Evolutionary conservation across 2,113 vertebrate species (phyloP), one percentile per base, ranked within the genome.

Genomic region (Stigmatopora argus): DNA sequence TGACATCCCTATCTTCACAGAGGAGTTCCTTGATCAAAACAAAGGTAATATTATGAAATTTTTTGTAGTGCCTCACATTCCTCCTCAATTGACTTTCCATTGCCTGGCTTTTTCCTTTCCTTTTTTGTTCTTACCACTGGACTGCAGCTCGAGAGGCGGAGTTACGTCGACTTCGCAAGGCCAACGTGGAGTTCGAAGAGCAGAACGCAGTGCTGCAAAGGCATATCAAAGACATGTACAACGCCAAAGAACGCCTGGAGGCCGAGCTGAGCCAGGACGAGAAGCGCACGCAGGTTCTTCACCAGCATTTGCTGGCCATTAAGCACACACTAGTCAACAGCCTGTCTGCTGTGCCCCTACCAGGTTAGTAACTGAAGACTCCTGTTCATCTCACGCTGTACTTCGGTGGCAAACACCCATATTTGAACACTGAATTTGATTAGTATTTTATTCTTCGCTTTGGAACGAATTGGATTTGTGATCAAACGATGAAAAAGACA

Each of bases 1-100:
- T 0, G 95, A 98, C 0, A 93, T 97, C 12, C 96, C 97, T 11
- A 98, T 99, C 78, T 99, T 99, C 88, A 98, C 97, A 0, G 97
- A 99, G 70, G 97, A 99, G 78, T 99, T 99, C 79, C 85, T 98
- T 67, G 96, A 98, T 91, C 97, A 99, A 86, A 99, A 98, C 81
- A 99, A 99, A 93, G 95, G 97, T 99, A 83, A 72, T 59, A 21
- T 38, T 10, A 5, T 57, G 12, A 14, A 38, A 4, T 41, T 8
- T 35, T 41, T 41, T 57, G 55, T 57, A 8, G 15, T 57, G 31
- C 26, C 34, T 57, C 3, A 57, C 55, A 57, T 57, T 7, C 3
- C 3, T 31, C 26, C 26, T 31, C 26, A 31, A 31, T 31, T 31
- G 26, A 31, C 26, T 38, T 58, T 18, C 7, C 4, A 58, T 58